Conservation (phyloP, 2,797 vertebrate genomes). For the Otolemur crassicaudatus region DNA sequence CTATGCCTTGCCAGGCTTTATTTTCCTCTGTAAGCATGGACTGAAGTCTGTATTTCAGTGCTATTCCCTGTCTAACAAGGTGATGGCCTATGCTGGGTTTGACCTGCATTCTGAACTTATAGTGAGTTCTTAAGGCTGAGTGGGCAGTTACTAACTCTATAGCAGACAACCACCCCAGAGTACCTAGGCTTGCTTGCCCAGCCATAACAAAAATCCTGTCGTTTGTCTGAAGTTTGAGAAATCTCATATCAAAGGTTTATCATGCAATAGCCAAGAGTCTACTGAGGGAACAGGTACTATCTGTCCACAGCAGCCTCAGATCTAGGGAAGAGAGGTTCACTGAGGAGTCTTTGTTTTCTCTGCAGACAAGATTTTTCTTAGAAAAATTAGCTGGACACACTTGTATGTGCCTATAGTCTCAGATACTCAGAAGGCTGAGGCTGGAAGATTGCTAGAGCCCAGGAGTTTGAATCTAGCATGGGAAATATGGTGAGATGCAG, state of each 20-base stretch:
- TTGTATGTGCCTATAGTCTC: background rate
- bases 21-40: slow-evolving; percentile 6
- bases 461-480: background rate
- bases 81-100: background rate
- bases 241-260: background rate
- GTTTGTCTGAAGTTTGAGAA: background rate
- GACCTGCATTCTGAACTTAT: background rate
- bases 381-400: background rate
- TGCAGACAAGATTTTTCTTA: slow-evolving; percentile 1
- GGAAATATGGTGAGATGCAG: background rate
- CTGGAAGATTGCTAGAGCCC: background rate
- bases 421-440: background rate
- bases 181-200: background rate
- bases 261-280: background rate
- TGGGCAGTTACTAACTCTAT: background rate
- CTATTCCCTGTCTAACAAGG: background rate
- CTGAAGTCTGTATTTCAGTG: background rate
- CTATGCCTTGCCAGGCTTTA: background rate
- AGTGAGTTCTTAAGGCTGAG: background rate
- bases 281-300: background rate
- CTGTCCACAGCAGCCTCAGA: background rate
- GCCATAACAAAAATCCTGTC: background rate
- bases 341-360: background rate
- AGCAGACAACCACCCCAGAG: background rate
- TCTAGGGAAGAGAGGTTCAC: background rate